Evolutionary conservation across 2,797 vertebrate species (phyloP).

Genomic region (Helostoma temminkii): DNA sequence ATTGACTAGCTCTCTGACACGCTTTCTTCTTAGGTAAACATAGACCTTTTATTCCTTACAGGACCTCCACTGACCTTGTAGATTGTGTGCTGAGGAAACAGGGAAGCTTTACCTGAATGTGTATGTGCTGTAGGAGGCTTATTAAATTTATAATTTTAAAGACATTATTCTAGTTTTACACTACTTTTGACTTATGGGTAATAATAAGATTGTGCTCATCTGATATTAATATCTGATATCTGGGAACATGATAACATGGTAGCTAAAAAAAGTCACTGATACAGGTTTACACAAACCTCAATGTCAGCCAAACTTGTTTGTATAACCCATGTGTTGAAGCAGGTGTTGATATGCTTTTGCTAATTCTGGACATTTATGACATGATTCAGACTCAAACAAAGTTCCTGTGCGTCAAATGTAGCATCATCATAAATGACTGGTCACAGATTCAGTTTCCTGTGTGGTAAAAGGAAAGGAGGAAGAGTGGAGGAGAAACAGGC

Average conservation of each 20-base stretch:
- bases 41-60: constrained; percentile 52
- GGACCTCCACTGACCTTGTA: constrained; percentile 65
- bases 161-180: background rate
- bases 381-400: too few species aligned
- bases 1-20: constrained; percentile 64
- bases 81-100: constrained; percentile 15
- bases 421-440: too few species aligned
- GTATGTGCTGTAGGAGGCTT: background rate
- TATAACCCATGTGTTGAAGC: background rate
- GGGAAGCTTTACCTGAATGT: constrained; percentile 9
- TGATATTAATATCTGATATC: background rate
- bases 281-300: background rate
- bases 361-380: too few species aligned
- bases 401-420: too few species aligned
- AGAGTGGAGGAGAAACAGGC: too few species aligned
- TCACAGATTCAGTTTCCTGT: too few species aligned
- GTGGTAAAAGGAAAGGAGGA: too few species aligned
- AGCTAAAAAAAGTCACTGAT: background rate
- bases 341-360: too few species aligned
- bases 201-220: background rate
- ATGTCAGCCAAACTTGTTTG: too few species aligned
- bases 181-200: background rate
- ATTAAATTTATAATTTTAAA: background rate
- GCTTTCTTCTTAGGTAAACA: constrained; percentile 70
- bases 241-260: background rate